Percentiles rank a stretch among this genome's conserved stretches.
phyloP scores from a whole-genome alignment of 1,140 invertebrate genomes.

The Centruroides sculpturatus region DNA sequence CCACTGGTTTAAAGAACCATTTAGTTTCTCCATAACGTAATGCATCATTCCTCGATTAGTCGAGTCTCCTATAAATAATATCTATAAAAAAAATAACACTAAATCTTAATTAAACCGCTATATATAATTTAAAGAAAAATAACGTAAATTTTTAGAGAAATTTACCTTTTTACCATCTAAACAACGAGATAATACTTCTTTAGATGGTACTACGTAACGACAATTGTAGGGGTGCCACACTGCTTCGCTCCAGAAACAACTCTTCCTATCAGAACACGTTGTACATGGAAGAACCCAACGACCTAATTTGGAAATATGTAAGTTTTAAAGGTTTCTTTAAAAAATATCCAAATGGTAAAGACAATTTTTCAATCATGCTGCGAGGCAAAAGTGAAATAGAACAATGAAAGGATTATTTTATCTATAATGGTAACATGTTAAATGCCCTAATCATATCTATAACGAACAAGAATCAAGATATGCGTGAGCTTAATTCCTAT shows the following conservation, averaged over 20 bases:
- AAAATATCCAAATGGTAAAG: too few species aligned
- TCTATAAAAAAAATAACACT: conserved; percentile 15
- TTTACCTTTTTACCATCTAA: conserved; percentile 28
- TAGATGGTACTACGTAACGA: conserved; percentile 20
- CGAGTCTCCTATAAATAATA: conserved; percentile 38
- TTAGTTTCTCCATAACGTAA: conserved; percentile 32
- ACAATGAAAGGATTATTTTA: too few species aligned
- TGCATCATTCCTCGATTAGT: conserved; percentile 38
- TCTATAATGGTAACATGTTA: too few species aligned
- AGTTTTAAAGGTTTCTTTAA: too few species aligned
- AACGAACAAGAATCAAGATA: too few species aligned
- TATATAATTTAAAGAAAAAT: too few species aligned
- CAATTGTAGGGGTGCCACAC: conserved; percentile 29
- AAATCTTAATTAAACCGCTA: too few species aligned
- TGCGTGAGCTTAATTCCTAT: too few species aligned
- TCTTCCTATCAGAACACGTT: conserved; percentile 21
- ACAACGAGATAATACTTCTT: conserved; percentile 22
- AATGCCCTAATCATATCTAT: too few species aligned
- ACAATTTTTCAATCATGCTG: too few species aligned
- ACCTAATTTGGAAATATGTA: conserved; percentile 16
- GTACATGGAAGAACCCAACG: conserved; percentile 33
- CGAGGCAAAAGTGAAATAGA: too few species aligned
- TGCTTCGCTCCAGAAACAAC: conserved; percentile 30
- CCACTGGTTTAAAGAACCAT: conserved; percentile 30
- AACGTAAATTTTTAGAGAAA: too few species aligned